Evolutionary conservation across 1,140 invertebrate species (phyloP), one percentile per base, ranked within the genome.

Genomic region (Pseudomyrmex cubaensis): DNA sequence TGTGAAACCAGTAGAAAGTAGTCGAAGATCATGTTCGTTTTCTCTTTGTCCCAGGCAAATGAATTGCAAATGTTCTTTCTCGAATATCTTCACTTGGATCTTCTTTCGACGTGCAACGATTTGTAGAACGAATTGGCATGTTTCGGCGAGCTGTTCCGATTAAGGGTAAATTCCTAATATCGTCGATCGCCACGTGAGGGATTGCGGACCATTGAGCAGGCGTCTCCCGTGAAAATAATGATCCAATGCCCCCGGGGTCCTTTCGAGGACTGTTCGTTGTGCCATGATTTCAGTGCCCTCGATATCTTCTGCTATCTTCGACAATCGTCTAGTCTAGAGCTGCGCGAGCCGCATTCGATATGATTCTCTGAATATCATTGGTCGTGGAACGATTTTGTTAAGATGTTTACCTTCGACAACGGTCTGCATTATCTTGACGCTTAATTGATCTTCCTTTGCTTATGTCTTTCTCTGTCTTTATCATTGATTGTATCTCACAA

Each of bases 181-280:
- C 66, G 74, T 64, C 78, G 85, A 90, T 86, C 69, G 77, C 62
- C 46, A 13, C 66, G 61, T 67, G 89, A 88, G 84, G 85, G 87
- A 89, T 88, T 56, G 86, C 83, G 87, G 86, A 15, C 85, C 86
- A 90, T 90, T 89, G 90, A 90, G 85, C 83, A 89, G 64, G 72
- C 83, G 78, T 61, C 15, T 89, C 63, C 80, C 89, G 84, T 90
- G 77, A 91, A 91, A 89, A 91, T 89, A 90, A 90, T 89, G 89
- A 90, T 87, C 61, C 74, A 74, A 87, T 80, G 77, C 78, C 85
- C 69, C 62, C 76, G 77, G 74, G 77, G 57, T 83, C 66, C 83
- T 88, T 82, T 85, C 56, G 76, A 85, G 75, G 56, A 85, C 73
- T 82, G 75, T 87, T 87, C 61, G 72, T 85, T 22, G 22, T 72